These are phyloP conservation scores for Hirudo medicinalis DNA, from an alignment of 1,140 invertebrate genomes.

Conservation along the genomic window DNA sequence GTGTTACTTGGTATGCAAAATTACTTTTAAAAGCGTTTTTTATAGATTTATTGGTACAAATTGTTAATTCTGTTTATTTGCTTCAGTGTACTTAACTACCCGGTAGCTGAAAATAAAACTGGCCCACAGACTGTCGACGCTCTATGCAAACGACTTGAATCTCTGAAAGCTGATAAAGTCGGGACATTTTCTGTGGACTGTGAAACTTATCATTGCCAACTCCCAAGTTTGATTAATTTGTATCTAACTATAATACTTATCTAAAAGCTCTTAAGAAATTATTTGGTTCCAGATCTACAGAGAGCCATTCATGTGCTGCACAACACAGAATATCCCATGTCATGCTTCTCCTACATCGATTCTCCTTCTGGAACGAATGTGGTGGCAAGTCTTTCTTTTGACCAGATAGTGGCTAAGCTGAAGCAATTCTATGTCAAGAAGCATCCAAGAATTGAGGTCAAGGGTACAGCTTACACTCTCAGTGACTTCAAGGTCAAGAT, in stretches of 20 bases:
- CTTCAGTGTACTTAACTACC: slow-evolving; percentile 47
- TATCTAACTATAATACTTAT: not conserved
- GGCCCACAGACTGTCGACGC: slow-evolving; percentile 55
- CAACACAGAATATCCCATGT: slow-evolving; percentile 85
- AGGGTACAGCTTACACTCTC: slow-evolving; percentile 78
- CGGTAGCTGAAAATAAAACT: slow-evolving; percentile 68
- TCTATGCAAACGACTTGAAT: slow-evolving; percentile 66
- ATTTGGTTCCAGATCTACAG: slow-evolving; percentile 42
- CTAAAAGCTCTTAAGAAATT: not conserved
- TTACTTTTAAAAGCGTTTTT: no score
- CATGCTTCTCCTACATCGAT: slow-evolving; percentile 81
- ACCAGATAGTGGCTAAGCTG: slow-evolving; percentile 77
- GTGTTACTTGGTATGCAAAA: no score
- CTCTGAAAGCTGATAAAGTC: slow-evolving; percentile 67
- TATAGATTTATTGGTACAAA: no score
- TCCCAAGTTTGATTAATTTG: not conserved
- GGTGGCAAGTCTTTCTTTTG: slow-evolving; percentile 76
- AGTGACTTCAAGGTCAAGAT: slow-evolving; percentile 87
- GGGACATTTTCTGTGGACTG: slow-evolving; percentile 86
- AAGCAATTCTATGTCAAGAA: slow-evolving; percentile 71
- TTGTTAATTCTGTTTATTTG: slow-evolving; percentile 3
- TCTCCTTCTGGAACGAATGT: slow-evolving; percentile 53
- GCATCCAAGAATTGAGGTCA: slow-evolving; percentile 63
- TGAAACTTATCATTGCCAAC: slow-evolving; percentile 68
- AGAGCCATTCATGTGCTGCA: slow-evolving; percentile 77